Percentiles rank a stretch among this genome's conserved stretches.
phyloP scores from a whole-genome alignment of 2,888 invertebrate genomes.

The Phorcus lineatus region DNA sequence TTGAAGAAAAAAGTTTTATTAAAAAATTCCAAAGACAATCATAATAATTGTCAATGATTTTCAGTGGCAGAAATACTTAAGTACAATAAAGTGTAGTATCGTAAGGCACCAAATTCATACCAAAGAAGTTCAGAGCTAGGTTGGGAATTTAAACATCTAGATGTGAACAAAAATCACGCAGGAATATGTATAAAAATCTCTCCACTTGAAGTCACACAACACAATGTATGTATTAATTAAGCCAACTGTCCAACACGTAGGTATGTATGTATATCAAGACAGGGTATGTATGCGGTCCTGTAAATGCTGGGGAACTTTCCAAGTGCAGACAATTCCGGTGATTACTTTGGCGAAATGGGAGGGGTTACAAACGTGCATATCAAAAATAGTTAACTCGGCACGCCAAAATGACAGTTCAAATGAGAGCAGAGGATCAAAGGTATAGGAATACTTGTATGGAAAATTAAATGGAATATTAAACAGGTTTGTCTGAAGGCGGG shows the following conservation, averaged over 20 bases:
- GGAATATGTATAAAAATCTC: neutral
- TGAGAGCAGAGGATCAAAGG: neutral
- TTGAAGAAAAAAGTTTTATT: too few species aligned
- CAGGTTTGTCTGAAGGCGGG: conserved; percentile 13
- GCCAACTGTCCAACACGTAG: conserved; percentile 2
- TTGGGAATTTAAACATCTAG: neutral
- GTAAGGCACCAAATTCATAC: neutral
- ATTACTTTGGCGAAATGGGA: conserved; percentile 28
- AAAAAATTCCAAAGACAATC: too few species aligned
- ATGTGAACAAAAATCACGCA: conserved; percentile 1
- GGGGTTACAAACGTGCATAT: conserved; percentile 39
- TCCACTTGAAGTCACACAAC: conserved; percentile 4
- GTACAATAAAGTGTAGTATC: too few species aligned
- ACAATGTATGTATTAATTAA: conserved; percentile 3
- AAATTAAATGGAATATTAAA: conserved; percentile 10
- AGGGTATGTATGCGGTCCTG: neutral
- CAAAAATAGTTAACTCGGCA: conserved; percentile 42
- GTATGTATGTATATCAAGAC: neutral
- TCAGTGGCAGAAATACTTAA: too few species aligned
- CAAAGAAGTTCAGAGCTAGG: neutral
- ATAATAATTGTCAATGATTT: too few species aligned
- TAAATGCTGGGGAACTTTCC: conserved; percentile 1
- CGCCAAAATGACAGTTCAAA: conserved; percentile 7
- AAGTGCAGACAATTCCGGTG: conserved; percentile 11
- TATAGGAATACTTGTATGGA: conserved; percentile 10